These are phyloP conservation scores for Sebastes itinus DNA, from an alignment of 2,797 vertebrate species.

Conservation along the genomic window DNA sequence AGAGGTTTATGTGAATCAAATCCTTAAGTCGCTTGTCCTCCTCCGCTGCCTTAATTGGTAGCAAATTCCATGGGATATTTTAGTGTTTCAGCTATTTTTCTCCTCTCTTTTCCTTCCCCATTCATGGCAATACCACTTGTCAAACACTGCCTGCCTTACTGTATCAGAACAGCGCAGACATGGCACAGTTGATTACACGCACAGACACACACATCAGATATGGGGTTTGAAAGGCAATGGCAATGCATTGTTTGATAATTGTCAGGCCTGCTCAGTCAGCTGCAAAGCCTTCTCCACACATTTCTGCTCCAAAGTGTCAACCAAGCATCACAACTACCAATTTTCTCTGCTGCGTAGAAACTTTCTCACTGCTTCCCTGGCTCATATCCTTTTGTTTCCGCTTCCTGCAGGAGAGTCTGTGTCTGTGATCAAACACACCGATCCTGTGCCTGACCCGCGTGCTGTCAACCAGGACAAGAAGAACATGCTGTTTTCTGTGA, in stretches of 20 bases:
- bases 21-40: slow-evolving; percentile 61
- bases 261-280: slow-evolving; percentile 47
- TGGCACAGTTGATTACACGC: slow-evolving; percentile 47
- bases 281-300: slow-evolving; percentile 31
- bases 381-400: slow-evolving; percentile 1
- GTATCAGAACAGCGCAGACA: slow-evolving; percentile 38
- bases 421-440: slow-evolving; percentile 98
- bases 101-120: slow-evolving; percentile 57
- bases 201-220: slow-evolving; percentile 22
- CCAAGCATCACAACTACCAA: slow-evolving; percentile 11
- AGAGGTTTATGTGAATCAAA: slow-evolving; percentile 59
- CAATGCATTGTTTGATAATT: slow-evolving; percentile 41
- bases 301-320: slow-evolving; percentile 32
- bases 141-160: slow-evolving; percentile 41
- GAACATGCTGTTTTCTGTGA: slow-evolving; percentile 99
- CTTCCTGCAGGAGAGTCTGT: slow-evolving; percentile 91
- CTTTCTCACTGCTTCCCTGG: not conserved
- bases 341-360: slow-evolving; percentile 10
- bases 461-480: slow-evolving; percentile 99
- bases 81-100: slow-evolving; percentile 68
- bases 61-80: slow-evolving; percentile 73
- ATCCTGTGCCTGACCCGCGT: slow-evolving; percentile 96
- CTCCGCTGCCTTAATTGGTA: slow-evolving; percentile 83
- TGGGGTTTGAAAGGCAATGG: slow-evolving; percentile 36
- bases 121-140: slow-evolving; percentile 69